Percentiles rank a stretch among this genome's conserved stretches.
These are phyloP conservation scores for Elaeidobius kamerunicus DNA, from an alignment of 2,888 invertebrate genomes.

Conservation along the genomic window DNA sequence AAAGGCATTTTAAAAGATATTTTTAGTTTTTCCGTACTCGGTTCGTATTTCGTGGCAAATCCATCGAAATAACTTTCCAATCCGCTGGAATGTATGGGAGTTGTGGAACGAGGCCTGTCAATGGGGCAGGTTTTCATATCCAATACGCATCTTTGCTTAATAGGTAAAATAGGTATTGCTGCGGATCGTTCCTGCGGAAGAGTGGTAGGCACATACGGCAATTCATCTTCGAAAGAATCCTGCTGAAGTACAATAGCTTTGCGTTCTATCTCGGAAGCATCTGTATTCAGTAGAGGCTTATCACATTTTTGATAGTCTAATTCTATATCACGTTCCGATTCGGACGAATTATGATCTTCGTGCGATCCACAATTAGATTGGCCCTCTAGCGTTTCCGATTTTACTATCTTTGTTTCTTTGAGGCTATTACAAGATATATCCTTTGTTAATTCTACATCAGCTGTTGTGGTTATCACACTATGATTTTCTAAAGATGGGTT, in stretches of 20 bases:
- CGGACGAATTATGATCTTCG: constrained; percentile 60
- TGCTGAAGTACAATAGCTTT: constrained; percentile 73
- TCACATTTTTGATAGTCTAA: constrained; percentile 46
- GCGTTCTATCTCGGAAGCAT: constrained; percentile 65
- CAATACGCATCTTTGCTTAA: constrained; percentile 63
- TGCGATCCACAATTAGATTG: constrained; percentile 32
- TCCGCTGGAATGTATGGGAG: constrained; percentile 68
- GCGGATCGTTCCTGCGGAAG: constrained; percentile 80
- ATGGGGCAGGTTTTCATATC: constrained; percentile 67
- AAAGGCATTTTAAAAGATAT: too few relatives aligned
- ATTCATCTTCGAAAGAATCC: constrained; percentile 79
- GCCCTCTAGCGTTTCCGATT: not conserved
- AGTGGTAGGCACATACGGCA: constrained; percentile 89
- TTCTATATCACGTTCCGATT: constrained; percentile 70
- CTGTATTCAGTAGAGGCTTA: constrained; percentile 49
- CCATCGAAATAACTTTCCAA: constrained; percentile 67
- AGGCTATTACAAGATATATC: constrained; percentile 30
- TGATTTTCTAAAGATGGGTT: not conserved
- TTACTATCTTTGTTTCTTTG: constrained; percentile 6
- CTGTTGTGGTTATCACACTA: constrained; percentile 5
- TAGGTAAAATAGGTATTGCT: constrained; percentile 77
- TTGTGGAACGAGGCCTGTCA: constrained; percentile 70
- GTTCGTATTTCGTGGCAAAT: constrained; percentile 36
- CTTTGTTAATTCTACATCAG: constrained; percentile 16
- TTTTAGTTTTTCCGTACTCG: constrained; percentile 32